Percentiles rank a stretch among this genome's conserved stretches.
Evolutionary conservation across 2,888 invertebrate species (phyloP).

Genomic region (Omphaloscelis lunosa): DNA sequence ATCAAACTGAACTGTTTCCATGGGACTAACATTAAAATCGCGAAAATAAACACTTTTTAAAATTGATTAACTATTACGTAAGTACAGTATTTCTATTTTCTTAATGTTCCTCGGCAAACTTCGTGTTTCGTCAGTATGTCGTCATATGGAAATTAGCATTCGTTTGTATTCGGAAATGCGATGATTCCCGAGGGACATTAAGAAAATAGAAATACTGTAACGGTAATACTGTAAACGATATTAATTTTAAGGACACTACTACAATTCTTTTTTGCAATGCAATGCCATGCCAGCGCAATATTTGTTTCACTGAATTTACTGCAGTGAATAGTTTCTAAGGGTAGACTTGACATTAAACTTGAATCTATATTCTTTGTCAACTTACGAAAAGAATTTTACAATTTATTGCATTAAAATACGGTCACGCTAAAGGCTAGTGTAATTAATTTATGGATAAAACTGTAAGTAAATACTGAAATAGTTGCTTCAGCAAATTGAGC

Average conservation of each 20-base stretch:
- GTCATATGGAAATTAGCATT: no score
- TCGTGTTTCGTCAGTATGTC: no score
- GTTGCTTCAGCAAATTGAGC: slow-evolving; percentile 13
- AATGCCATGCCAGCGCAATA: slow-evolving; percentile 32
- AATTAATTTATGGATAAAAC: slow-evolving; percentile 51
- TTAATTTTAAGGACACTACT: background rate
- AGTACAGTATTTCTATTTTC: no score
- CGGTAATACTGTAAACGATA: background rate
- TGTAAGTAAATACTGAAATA: slow-evolving; percentile 26
- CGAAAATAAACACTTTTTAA: background rate
- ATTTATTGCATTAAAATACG: slow-evolving; percentile 50
- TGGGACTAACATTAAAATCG: background rate
- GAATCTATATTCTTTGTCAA: slow-evolving; percentile 44
- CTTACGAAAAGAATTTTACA: slow-evolving; percentile 35
- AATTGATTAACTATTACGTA: no score
- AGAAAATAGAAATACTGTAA: background rate
- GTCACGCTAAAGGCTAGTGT: slow-evolving; percentile 34
- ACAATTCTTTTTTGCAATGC: slow-evolving; percentile 9
- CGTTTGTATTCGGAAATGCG: no score
- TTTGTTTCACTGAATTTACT: slow-evolving; percentile 25
- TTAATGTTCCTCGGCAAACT: no score
- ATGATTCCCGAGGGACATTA: no score
- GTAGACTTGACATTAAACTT: slow-evolving; percentile 58
- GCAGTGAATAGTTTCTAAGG: slow-evolving; percentile 27
- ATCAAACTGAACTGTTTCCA: background rate